A percentile compares a stretch with the other conserved stretches of the same genome.
Conservation (phyloP, 2,113 vertebrate species). For the Phyllostomus discolor region DNA sequence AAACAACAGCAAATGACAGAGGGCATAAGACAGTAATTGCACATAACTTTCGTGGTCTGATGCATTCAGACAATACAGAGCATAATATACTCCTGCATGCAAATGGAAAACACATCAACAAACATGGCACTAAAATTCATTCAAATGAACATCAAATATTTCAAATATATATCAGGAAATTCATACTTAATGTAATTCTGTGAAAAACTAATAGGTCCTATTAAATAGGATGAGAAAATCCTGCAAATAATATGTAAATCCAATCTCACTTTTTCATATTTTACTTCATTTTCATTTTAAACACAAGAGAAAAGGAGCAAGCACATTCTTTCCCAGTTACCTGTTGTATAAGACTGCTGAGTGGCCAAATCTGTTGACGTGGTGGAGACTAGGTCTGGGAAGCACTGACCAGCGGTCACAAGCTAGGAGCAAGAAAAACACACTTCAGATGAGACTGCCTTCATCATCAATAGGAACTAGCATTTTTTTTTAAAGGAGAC, state of each 20-base stretch:
- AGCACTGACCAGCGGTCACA: conserved; percentile 95
- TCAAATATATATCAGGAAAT: conserved; percentile 26
- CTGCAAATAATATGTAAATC: not conserved
- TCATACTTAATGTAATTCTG: not conserved
- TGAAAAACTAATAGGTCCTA: not conserved
- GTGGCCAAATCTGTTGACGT: conserved; percentile 96
- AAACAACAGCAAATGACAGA: not conserved
- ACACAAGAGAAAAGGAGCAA: not conserved
- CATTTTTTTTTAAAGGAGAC: not conserved
- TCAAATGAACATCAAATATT: not conserved
- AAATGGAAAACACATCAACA: not conserved
- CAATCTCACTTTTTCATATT: not conserved
- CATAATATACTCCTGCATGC: not conserved
- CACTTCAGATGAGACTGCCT: conserved; percentile 10
- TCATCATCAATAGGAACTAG: not conserved
- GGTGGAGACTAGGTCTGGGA: conserved; percentile 88
- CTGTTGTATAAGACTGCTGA: conserved; percentile 89
- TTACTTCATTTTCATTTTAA: conserved; percentile 20
- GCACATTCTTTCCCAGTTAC: conserved; percentile 76
- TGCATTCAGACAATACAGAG: not conserved
- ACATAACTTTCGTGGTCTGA: not conserved
- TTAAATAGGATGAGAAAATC: not conserved
- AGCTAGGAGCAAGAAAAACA: conserved; percentile 77
- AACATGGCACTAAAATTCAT: not conserved
- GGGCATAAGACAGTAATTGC: not conserved